These are phyloP conservation scores for Corythaeola cristata DNA, from an alignment of 2,113 vertebrate species.

Conservation along the genomic window DNA sequence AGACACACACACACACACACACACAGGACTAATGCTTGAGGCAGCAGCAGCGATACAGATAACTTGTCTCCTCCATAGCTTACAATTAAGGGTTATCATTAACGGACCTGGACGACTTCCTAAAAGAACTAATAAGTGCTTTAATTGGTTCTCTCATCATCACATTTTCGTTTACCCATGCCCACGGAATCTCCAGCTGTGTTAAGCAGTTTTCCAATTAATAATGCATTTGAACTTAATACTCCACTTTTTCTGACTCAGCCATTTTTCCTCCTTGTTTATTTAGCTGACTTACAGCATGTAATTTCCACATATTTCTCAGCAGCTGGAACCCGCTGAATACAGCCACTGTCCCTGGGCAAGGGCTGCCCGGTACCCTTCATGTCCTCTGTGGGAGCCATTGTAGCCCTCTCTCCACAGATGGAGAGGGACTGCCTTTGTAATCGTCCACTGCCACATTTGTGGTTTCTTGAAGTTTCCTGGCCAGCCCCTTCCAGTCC, in stretches of 20 bases:
- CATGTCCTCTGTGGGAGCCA: neutral
- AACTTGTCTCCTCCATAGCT: neutral
- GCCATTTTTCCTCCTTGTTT: slow-evolving; percentile 34
- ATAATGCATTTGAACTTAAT: neutral
- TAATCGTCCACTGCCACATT: neutral
- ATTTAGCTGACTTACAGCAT: slow-evolving; percentile 25
- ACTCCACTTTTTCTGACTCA: slow-evolving; percentile 22
- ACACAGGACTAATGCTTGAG: neutral
- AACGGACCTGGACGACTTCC: neutral
- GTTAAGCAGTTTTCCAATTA: slow-evolving; percentile 40
- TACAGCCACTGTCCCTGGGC: slow-evolving; percentile 22
- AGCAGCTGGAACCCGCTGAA: slow-evolving; percentile 40
- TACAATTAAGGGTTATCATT: neutral
- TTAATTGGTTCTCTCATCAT: slow-evolving; percentile 7
- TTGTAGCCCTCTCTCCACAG: neutral
- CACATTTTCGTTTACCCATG: slow-evolving; percentile 6
- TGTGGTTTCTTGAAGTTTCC: neutral
- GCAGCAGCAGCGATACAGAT: neutral
- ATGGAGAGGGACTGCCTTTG: neutral
- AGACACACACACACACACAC: neutral
- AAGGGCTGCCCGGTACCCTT: neutral
- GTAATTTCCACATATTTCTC: slow-evolving; percentile 34
- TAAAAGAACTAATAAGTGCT: neutral
- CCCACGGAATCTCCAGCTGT: slow-evolving; percentile 19
- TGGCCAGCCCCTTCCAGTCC: neutral